Conservation (phyloP, 1,140 invertebrate genomes). For the Bombus breviceps region DNA sequence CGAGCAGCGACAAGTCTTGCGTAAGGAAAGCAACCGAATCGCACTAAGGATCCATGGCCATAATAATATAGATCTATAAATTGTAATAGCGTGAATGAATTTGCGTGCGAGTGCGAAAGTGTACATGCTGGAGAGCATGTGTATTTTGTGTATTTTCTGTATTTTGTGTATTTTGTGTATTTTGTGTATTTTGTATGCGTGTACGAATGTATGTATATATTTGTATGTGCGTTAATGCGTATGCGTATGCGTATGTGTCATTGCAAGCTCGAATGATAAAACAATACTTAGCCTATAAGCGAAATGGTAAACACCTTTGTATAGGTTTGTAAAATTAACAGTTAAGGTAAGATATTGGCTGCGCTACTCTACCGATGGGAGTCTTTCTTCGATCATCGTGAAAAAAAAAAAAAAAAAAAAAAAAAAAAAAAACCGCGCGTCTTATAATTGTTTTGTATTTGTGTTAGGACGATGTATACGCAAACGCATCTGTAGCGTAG, state of each 20-base stretch:
- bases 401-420: not conserved
- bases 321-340: slow-evolving; percentile 56
- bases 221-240: not conserved
- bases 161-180: not conserved
- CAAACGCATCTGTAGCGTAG: not conserved
- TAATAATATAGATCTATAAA: slow-evolving; percentile 70
- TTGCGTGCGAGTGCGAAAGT: not conserved
- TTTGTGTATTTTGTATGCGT: not conserved
- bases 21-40: slow-evolving; percentile 1
- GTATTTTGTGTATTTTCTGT: too few relatives aligned
- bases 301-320: slow-evolving; percentile 58
- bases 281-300: slow-evolving; percentile 71
- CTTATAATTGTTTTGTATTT: not conserved
- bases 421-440: not conserved
- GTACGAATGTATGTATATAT: not conserved
- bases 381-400: not conserved
- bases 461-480: not conserved
- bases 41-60: slow-evolving; percentile 62
- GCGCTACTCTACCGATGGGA: slow-evolving; percentile 44
- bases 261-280: slow-evolving; percentile 40
- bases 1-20: slow-evolving; percentile 3
- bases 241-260: slow-evolving; percentile 6
- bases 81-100: slow-evolving; percentile 48
- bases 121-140: not conserved
- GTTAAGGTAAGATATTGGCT: slow-evolving; percentile 54